Percentiles rank a stretch among this genome's conserved stretches.
Evolutionary conservation across 2,797 vertebrate species (phyloP).

Genomic region (Labeo calbasu): DNA sequence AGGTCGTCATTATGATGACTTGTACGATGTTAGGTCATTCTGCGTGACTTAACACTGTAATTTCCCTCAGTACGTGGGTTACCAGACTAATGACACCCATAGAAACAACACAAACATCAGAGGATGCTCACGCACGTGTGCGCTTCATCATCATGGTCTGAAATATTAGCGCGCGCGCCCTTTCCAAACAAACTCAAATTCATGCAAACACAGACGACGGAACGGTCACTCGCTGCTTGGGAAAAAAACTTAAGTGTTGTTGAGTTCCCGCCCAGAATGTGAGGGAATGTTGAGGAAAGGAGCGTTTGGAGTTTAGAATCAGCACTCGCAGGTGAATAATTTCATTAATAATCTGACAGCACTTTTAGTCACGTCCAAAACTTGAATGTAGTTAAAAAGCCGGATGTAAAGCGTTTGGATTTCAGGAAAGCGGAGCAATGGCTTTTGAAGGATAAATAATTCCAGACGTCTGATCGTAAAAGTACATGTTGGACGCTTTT

Average conservation of each 20-base stretch:
- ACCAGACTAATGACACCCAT: conserved; percentile 29
- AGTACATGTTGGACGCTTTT: not conserved
- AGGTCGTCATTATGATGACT: conserved; percentile 30
- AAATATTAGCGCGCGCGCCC: conserved; percentile 28
- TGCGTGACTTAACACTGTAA: conserved; percentile 42
- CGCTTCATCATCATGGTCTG: not conserved
- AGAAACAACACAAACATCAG: conserved; percentile 2
- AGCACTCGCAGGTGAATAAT: conserved; percentile 9
- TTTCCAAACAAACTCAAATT: conserved; percentile 16
- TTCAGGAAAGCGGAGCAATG: not conserved
- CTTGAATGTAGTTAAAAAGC: not conserved
- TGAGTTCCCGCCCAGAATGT: conserved; percentile 20
- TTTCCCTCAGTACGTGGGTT: conserved; percentile 17
- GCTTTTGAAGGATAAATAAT: not conserved
- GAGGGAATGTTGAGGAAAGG: conserved; percentile 6
- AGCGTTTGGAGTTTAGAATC: not conserved
- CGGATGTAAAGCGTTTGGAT: not conserved
- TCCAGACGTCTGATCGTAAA: not conserved
- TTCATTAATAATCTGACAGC: not conserved
- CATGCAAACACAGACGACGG: not conserved
- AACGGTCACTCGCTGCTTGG: not conserved
- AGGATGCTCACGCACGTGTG: conserved; percentile 27
- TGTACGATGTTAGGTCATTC: conserved; percentile 3
- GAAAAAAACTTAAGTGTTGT: not conserved
- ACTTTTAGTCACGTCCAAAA: not conserved